Evolutionary conservation across 2,113 vertebrate genomes (phyloP).

Genomic region (Scomber scombrus): DNA sequence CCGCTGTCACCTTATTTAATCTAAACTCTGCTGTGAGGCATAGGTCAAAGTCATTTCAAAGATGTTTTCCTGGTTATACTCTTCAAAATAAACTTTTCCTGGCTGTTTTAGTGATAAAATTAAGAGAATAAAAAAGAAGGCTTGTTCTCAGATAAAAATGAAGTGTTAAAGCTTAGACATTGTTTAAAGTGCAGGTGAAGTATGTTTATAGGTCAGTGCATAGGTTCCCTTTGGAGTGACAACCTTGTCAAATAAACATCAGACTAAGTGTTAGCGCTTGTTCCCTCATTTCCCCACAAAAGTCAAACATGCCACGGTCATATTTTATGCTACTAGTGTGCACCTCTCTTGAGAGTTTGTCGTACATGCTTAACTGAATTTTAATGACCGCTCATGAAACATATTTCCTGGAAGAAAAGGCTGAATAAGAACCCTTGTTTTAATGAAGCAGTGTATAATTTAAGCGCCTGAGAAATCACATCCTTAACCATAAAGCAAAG

Average conservation of each 20-base stretch:
- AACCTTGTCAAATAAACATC: slow-evolving; percentile 76
- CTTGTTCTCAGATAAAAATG: slow-evolving; percentile 49
- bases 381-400: slow-evolving; percentile 55
- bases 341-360: slow-evolving; percentile 39
- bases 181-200: slow-evolving; percentile 66
- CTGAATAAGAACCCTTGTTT: slow-evolving; percentile 42
- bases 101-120: slow-evolving; percentile 25
- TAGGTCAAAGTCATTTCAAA: slow-evolving; percentile 53
- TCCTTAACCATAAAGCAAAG: slow-evolving; percentile 45
- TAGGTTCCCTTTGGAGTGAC: slow-evolving; percentile 58
- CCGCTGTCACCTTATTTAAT: slow-evolving; percentile 60
- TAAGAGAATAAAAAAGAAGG: slow-evolving; percentile 32
- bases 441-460: slow-evolving; percentile 58
- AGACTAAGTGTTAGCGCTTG: slow-evolving; percentile 55
- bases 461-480: slow-evolving; percentile 44
- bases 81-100: slow-evolving; percentile 65
- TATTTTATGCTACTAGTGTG: slow-evolving; percentile 41
- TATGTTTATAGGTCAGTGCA: slow-evolving; percentile 58
- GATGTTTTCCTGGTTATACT: slow-evolving; percentile 39
- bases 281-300: slow-evolving; percentile 51
- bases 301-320: slow-evolving; percentile 53
- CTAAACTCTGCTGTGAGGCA: slow-evolving; percentile 30
- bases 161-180: slow-evolving; percentile 39
- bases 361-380: slow-evolving; percentile 42
- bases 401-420: slow-evolving; percentile 41